These are phyloP conservation scores for Clusia tigrina DNA, from an alignment of 2,888 invertebrate species.

Conservation along the genomic window DNA sequence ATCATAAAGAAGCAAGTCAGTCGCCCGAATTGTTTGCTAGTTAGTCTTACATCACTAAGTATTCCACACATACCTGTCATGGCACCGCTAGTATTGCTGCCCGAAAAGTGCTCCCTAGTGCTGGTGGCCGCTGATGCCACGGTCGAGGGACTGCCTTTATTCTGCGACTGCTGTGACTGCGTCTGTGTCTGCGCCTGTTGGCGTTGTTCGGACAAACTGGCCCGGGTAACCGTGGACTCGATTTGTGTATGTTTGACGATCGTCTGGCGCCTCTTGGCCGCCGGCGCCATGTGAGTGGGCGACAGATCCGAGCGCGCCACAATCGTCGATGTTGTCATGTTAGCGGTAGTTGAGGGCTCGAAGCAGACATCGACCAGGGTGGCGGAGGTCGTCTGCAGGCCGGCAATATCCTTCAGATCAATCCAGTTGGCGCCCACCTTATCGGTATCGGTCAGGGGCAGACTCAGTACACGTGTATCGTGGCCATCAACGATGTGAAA, in stretches of 20 bases:
- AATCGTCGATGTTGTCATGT: constrained; percentile 12
- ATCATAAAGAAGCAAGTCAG: too few relatives aligned
- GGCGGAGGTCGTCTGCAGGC: constrained; percentile 49
- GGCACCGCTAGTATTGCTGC: constrained; percentile 50
- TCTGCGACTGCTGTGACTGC: neutral
- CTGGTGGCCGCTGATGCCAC: constrained; percentile 33
- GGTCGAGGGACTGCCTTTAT: constrained; percentile 10
- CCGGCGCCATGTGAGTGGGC: neutral
- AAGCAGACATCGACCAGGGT: constrained; percentile 56
- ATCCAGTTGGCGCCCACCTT: constrained; percentile 62
- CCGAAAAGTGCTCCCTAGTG: constrained; percentile 34
- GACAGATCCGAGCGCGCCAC: neutral
- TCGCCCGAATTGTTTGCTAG: too few relatives aligned
- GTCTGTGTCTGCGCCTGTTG: neutral
- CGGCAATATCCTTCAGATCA: constrained; percentile 61
- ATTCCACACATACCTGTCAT: constrained; percentile 56
- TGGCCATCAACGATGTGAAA: constrained; percentile 62
- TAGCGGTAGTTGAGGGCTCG: constrained; percentile 42
- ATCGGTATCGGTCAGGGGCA: constrained; percentile 59
- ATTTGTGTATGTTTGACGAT: neutral
- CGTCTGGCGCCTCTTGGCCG: neutral
- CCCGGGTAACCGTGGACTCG: neutral
- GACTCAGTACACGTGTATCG: constrained; percentile 58
- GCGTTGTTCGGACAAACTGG: too few relatives aligned
- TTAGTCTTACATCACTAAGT: too few relatives aligned